phyloP scores from a whole-genome alignment of 1,140 invertebrate genomes.

The Frieseomelitta varia region DNA sequence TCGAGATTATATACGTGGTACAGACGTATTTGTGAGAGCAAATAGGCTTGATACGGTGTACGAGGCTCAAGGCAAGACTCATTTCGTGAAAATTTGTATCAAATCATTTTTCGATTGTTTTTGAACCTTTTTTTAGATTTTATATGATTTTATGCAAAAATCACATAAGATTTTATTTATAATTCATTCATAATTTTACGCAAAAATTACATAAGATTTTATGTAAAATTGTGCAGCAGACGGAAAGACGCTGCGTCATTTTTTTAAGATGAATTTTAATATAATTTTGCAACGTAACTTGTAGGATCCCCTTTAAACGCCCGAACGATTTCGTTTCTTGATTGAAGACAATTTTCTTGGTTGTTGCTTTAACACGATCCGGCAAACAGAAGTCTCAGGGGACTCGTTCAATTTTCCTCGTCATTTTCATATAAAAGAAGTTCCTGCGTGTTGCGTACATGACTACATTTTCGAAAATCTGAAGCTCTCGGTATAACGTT shows the following conservation, averaged over 20 bases:
- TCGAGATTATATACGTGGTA: slow-evolving; percentile 12
- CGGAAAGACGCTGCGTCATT: not conserved
- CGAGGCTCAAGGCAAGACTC: too few relatives aligned
- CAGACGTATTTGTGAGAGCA: not conserved
- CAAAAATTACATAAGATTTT: not conserved
- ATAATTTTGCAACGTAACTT: not conserved
- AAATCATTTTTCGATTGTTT: not conserved
- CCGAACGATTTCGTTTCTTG: not conserved
- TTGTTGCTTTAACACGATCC: not conserved
- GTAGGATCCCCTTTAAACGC: not conserved
- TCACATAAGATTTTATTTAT: not conserved
- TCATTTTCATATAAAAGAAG: not conserved
- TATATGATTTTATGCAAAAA: not conserved
- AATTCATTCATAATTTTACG: not conserved
- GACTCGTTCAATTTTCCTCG: not conserved
- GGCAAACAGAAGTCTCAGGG: not conserved
- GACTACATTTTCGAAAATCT: not conserved
- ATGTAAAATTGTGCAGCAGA: not conserved
- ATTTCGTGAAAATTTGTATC: not conserved
- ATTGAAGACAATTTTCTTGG: not conserved
- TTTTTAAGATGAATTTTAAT: not conserved
- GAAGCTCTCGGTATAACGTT: too few relatives aligned
- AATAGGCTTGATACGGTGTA: not conserved
- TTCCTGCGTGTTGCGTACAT: not conserved
- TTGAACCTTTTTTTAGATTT: not conserved